Evolutionary conservation across 2,113 vertebrate genomes (phyloP).

Genomic region (Girardinichthys multiradiatus): DNA sequence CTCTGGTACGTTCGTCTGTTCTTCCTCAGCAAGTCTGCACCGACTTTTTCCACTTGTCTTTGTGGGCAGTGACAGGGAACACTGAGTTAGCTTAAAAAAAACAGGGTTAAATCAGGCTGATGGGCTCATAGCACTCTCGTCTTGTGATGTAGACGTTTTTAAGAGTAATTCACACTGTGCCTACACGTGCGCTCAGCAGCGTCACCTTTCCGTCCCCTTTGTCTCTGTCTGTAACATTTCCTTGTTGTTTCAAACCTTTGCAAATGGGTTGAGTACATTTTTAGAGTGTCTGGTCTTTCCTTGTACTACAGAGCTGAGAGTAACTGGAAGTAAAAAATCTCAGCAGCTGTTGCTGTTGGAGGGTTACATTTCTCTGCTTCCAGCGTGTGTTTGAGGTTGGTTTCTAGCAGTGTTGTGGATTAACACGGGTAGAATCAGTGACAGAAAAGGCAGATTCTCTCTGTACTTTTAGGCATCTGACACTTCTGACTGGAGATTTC

Average conservation of each 20-base stretch:
- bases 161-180: constrained; percentile 64
- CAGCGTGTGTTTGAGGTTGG: background rate
- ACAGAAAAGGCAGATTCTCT: background rate
- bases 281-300: background rate
- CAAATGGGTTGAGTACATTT: constrained; percentile 8
- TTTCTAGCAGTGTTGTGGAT: background rate
- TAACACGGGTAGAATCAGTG: too few species aligned
- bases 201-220: background rate
- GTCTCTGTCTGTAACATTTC: background rate
- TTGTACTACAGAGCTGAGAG: constrained; percentile 7
- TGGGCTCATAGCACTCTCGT: constrained; percentile 49
- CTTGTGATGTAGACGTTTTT: constrained; percentile 46
- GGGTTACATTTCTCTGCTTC: background rate
- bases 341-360: background rate
- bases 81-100: constrained; percentile 31
- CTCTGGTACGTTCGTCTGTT: constrained; percentile 28
- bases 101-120: constrained; percentile 38
- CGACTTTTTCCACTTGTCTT: background rate
- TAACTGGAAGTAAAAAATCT: background rate
- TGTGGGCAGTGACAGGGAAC: constrained; percentile 2
- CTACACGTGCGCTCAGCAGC: constrained; percentile 36
- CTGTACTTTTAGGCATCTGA: background rate
- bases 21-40: constrained; percentile 23
- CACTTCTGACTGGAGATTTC: background rate
- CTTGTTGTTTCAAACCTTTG: background rate